Base-by-base conservation (phyloP, 1,140 invertebrate species). In the Drosophila setifemur region DNA sequence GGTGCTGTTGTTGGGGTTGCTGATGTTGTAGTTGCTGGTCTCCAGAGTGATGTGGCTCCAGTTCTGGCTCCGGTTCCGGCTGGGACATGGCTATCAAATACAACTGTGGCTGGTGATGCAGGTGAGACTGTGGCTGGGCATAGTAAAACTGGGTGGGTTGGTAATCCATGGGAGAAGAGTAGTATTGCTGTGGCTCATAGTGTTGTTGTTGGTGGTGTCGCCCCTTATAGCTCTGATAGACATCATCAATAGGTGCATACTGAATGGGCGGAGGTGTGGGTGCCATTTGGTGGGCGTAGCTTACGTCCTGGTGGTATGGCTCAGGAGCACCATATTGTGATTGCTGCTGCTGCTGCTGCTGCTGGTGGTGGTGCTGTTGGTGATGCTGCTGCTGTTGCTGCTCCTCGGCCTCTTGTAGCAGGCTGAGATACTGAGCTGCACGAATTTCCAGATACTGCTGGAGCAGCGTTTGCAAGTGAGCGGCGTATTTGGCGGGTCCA, bases 361-460 rank as follows among this genome's bases (percentile, higher is more conserved):
- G 44, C 12, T 78, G 48, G 14, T 67, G 57, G 11, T 29, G 39
- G 8, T 61, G 53, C 7, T 50, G 44, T 4, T 66, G 58, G 0
- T 88, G 83, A 1, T 85, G 72, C 7, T 74, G 58, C 0, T 86
- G 75, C 7, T 82, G 75, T 8, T 83, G 76, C 1, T 70, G 74
- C 45, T 75, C 57, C 11, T 90, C 89, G 2, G 77, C 75, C 21
- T 90, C 83, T 28, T 90, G 75, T 9, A 90, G 40, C 50, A 88
- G 53, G 1, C 85, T 77, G 14, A 90, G 39, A 43, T 89, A 90
- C 55, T 90, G 87, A 0, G 89, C 88, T 0, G 90, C 89, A 1
- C 90, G 75, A 47, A 90, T 89, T 53, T 90, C 90, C 2, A 90
- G 49, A 47, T 90, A 90, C 54, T 90, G 89, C 48, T 90, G 90